phyloP scores from a whole-genome alignment of 2,113 vertebrate genomes.

The Hemiscyllium ocellatum region DNA sequence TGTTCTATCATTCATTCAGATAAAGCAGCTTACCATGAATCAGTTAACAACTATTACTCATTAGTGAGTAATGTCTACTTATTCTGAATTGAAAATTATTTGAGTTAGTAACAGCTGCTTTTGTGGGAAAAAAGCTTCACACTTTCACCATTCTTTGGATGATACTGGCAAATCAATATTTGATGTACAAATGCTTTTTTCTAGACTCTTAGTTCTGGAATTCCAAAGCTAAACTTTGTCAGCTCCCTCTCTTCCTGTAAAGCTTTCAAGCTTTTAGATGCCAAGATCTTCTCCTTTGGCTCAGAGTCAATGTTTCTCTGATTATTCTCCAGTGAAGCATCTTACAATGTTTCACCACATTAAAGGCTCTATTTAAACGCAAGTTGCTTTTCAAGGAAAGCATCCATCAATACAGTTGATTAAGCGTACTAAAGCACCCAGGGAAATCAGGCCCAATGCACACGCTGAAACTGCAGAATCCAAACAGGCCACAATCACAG shows the following conservation, averaged over 20 bases:
- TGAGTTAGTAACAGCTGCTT: background rate
- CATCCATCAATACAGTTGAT: background rate
- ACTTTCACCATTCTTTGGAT: background rate
- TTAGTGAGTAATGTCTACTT: background rate
- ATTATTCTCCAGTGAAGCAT: background rate
- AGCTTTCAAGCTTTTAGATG: background rate
- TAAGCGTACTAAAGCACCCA: background rate
- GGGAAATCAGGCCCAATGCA: background rate
- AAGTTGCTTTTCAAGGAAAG: background rate
- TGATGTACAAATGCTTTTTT: too few species aligned
- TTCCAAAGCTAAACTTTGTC: background rate
- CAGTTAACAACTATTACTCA: background rate
- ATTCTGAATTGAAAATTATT: background rate
- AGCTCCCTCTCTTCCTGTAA: background rate
- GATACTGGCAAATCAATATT: too few species aligned
- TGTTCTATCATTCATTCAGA: background rate
- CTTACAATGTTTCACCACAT: background rate
- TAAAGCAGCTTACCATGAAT: background rate
- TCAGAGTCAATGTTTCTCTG: background rate
- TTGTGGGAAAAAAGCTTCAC: background rate
- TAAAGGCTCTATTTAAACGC: background rate
- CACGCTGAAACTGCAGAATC: background rate
- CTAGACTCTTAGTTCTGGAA: background rate
- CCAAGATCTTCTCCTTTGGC: background rate
- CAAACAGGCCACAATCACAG: background rate